phyloP scores from a whole-genome alignment of 2,797 vertebrate species.

The Malurus leucopterus region DNA sequence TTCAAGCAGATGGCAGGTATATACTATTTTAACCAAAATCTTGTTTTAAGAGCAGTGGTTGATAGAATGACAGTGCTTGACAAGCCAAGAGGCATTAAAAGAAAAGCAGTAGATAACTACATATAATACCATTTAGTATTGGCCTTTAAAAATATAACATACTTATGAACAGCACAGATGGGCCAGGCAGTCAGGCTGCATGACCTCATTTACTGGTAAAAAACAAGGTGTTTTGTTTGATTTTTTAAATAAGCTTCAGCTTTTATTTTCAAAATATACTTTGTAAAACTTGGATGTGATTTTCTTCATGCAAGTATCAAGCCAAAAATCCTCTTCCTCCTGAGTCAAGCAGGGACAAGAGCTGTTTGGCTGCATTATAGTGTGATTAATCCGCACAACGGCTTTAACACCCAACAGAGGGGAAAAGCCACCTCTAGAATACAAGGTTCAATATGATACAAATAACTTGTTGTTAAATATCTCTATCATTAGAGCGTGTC shows the following conservation, averaged over 20 bases:
- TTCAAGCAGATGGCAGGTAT: conserved; percentile 63
- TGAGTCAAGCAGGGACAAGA: background rate
- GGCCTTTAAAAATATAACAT: conserved; percentile 33
- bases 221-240: background rate
- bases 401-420: background rate
- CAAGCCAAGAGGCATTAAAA: conserved; percentile 19
- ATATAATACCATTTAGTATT: conserved; percentile 23
- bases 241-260: conserved; percentile 10
- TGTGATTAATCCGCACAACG: background rate
- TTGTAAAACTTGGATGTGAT: background rate
- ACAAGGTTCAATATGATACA: background rate
- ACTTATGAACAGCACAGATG: conserved; percentile 42
- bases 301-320: background rate
- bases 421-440: background rate
- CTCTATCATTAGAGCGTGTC: background rate
- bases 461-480: background rate
- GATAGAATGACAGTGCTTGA: conserved; percentile 37
- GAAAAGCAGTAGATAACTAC: background rate
- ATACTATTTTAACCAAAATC: conserved; percentile 56
- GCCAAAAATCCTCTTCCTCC: background rate
- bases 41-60: conserved; percentile 44
- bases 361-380: background rate
- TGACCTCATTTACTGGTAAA: conserved; percentile 18
- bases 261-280: conserved; percentile 23
- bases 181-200: conserved; percentile 3